Conservation (phyloP, 2,113 vertebrate genomes). For the Peucedramus taeniatus region DNA sequence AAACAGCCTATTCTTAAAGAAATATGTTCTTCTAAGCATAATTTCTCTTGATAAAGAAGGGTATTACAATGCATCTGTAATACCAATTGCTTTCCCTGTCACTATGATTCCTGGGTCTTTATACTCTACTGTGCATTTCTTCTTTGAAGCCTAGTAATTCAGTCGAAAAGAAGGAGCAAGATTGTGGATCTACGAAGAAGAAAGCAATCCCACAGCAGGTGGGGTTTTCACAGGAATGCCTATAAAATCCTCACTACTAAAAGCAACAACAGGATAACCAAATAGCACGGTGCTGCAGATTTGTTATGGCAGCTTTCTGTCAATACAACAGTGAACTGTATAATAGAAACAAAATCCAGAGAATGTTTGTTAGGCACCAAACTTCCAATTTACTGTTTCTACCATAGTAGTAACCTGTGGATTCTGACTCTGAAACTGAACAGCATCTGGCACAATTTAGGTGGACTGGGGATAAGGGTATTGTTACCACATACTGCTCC, state of each 20-base stretch:
- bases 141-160: slow-evolving; percentile 43
- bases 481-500: not conserved
- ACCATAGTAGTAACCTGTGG: not conserved
- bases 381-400: not conserved
- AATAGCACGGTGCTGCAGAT: not conserved
- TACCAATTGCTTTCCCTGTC: not conserved
- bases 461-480: not conserved
- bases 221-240: slow-evolving; percentile 32
- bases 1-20: not conserved
- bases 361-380: not conserved
- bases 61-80: not conserved
- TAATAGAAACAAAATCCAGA: not conserved
- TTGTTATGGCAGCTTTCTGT: slow-evolving; percentile 11
- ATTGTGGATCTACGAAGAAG: slow-evolving; percentile 12
- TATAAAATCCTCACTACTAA: slow-evolving; percentile 25
- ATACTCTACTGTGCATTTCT: not conserved
- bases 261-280: slow-evolving; percentile 30
- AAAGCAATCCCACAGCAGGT: slow-evolving; percentile 45
- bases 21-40: not conserved
- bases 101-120: not conserved
- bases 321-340: not conserved
- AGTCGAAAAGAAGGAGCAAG: not conserved
- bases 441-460: not conserved
- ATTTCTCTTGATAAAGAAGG: slow-evolving; percentile 7
- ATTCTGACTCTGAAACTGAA: not conserved